Base-by-base conservation (phyloP, 92 coral and sea anemone species). In the Phenganax marumi region DNA sequence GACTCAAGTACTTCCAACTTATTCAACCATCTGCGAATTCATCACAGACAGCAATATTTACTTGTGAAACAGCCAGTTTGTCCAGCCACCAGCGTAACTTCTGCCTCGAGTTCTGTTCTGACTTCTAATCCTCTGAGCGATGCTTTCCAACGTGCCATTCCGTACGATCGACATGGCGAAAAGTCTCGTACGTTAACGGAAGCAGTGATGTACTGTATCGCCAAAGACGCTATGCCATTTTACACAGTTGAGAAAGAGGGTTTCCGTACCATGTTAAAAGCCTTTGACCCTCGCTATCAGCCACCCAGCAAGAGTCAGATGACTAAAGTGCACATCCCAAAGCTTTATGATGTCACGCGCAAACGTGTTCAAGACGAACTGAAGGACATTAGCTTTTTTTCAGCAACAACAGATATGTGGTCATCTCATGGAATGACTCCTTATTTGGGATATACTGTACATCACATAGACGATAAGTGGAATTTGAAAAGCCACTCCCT, bases 391-490 rank as follows among this genome's bases (percentile, higher is more conserved):
- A 46, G 73, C 51, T 68, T 8, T 46, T 46, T 25, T 8, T 25
- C 48, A 14, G 48, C 49, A 12, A 68, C 73, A 26, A 68, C 73
- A 0, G 48, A 68, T 14, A 8, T 22, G 73, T 68, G 73, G 73
- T 68, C 73, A 25, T 68, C 18, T 25, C 73, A 68, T 68, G 73
- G 48, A 47, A 25, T 22, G 73, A 68, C 73, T 25, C 73, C 73
- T 25, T 68, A 68, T 47, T 3, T 68, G 8, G 48, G 73, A 6
- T 68, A 68, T 46, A 68, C 48, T 25, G 73, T 22, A 8, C 73
- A 7, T 46, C 51, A 46, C 49, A 68, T 68, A 0, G 73, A 68
- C 48, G 48, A 22, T 46, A 46, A 68, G 48, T 68, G 73, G 48
- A 68, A 68, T 46, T 14, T 68, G 51, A 25, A 46, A 68, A 25